These are phyloP conservation scores for Nyctalus aviator DNA, from an alignment of 2,797 vertebrate species.

Conservation along the genomic window DNA sequence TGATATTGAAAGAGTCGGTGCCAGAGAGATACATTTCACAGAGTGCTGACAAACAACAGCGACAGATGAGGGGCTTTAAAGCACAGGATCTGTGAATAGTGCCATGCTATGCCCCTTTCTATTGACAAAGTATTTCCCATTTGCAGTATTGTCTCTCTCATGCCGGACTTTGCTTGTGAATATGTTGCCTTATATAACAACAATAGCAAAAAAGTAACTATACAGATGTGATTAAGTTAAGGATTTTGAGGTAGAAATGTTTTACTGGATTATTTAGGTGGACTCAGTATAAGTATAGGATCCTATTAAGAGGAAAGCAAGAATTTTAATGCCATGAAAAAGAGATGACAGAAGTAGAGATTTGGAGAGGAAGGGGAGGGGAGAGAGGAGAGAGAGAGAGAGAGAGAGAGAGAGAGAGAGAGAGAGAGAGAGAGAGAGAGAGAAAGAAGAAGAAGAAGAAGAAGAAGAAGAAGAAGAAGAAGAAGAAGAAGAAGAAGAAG, in stretches of 20 bases:
- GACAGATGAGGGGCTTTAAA: background rate
- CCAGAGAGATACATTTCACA: background rate
- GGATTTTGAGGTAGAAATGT: background rate
- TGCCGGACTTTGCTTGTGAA: background rate
- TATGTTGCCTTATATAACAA: background rate
- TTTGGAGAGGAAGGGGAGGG: background rate
- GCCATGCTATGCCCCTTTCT: background rate
- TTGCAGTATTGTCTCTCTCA: background rate
- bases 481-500: background rate
- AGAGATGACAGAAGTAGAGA: background rate
- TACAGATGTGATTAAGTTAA: background rate
- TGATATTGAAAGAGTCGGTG: background rate
- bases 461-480: no score
- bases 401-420: background rate
- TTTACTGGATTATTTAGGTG: background rate
- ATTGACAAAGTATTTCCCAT: background rate
- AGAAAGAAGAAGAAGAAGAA: no score
- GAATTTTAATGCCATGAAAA: background rate
- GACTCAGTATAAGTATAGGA: background rate
- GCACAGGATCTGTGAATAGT: background rate
- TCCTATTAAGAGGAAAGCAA: background rate
- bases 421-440: background rate
- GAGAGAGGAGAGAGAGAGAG: background rate
- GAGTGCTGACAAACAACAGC: background rate
- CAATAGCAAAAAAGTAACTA: background rate